Base-by-base conservation (phyloP, 1,140 invertebrate species). In the Coptotermes formosanus region DNA sequence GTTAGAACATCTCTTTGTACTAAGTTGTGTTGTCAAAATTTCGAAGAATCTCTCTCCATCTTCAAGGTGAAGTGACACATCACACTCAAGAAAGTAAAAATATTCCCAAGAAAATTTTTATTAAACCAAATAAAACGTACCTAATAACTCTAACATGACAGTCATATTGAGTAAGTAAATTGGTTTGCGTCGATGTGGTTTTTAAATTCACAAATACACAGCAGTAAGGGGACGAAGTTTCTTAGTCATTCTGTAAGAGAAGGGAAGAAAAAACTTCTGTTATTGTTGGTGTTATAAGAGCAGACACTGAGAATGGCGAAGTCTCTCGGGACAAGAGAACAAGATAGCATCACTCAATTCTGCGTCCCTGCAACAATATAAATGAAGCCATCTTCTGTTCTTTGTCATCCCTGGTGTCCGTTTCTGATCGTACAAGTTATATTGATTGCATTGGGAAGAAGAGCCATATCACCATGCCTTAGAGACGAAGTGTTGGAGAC, bases 401-500 rank as follows among this genome's bases (percentile, higher is more conserved):
- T 25, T 30, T 75, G 64, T 75, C 64, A 75, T 75, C 64, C n/a
- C 64, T 25, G 30, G 25, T 30, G 64, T 75, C 64, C 64, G n/a
- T 75, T 75, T 75, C 7, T 75, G 64, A 75, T 75, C 64, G 64
- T 30, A 75, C 64, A 75, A 75, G 64, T 75, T 75, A 14, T 75
- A 75, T 75, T 75, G 64, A 75, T 75, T 75, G 64, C 64, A 75
- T 75, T 75, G 64, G 64, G 64, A 75, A 75, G 64, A 75, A 30
- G 25, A 30, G 64, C n/a, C 64, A 25, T 25, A n/a, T 30, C 9
- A 14, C 64, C 25, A 30, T 9, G 25, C n/a, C 64, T 6, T 14
- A 30, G 64, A 30, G 64, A 75, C 64, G 16, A 16, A 30, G 64
- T 75, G 64, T n/a, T 75, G n/a, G n/a, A 75, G 52, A 55, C 52